Evolutionary conservation across 2,113 vertebrate genomes (phyloP).

Genomic region (Phalacrocorax brasilianus): DNA sequence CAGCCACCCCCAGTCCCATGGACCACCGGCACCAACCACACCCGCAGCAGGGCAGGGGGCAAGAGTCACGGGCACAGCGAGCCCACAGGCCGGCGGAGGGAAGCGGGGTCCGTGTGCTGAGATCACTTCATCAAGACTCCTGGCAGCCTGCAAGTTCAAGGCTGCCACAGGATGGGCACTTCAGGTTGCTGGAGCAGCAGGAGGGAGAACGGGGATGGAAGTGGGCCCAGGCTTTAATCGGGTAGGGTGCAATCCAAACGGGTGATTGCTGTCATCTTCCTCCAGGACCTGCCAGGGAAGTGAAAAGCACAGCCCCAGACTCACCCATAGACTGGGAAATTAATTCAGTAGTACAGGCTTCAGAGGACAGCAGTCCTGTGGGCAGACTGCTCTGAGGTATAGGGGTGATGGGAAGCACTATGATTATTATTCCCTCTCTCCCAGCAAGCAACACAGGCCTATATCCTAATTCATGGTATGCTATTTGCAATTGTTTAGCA

Average conservation of each 20-base stretch:
- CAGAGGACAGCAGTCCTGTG: background rate
- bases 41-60: background rate
- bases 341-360: rapidly evolving
- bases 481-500: background rate
- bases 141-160: too few relatives aligned
- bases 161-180: background rate
- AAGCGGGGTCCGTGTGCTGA: rapidly evolving
- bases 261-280: background rate
- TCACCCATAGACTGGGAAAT: rapidly evolving
- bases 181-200: background rate
- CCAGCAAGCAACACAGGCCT: background rate
- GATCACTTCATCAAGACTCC: background rate
- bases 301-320: background rate
- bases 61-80: rapidly evolving
- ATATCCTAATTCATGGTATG: background rate
- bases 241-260: rapidly evolving
- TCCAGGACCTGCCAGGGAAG: background rate
- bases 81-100: background rate
- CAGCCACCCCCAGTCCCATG: rapidly evolving
- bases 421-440: background rate
- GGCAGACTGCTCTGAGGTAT: background rate
- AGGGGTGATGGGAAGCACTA: background rate
- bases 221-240: rapidly evolving
- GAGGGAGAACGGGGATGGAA: background rate
- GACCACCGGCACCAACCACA: background rate